Base-by-base conservation (phyloP, 2,797 vertebrate genomes). In the Onychomys torridus region DNA sequence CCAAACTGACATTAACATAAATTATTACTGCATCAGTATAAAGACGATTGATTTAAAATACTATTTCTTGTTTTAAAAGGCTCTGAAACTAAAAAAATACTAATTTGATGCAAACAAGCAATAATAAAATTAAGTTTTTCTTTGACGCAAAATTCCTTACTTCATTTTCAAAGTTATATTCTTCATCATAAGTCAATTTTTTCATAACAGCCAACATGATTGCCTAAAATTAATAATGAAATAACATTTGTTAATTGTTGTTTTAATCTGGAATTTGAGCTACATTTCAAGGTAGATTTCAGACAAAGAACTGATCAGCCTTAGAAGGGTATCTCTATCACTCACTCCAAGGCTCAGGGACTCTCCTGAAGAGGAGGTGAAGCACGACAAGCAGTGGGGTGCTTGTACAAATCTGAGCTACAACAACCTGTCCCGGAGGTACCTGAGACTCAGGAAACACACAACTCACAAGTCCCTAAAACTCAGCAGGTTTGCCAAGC, bases 101-200 rank as follows among this genome's bases (percentile, higher is more conserved):
- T 67, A 90, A 90, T 29, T 43, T 96, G 73, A 96, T 49, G 29
- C 29, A 92, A 81, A 4, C 61, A 95, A 93, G 57, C 1, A 95
- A 91, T 40, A 83, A 86, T 40, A 83, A 86, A 95, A 93, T 65
- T 90, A 87, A 7, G 19, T 89, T 92, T 94, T 52, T 88, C 52
- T 86, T 69, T 71, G 88, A 91, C 8, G 40, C 27, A 96, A 95
- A 83, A 97, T 75, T 96, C 65, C 97, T 98, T 98, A 99, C 99
- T 99, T 99, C 99, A 90, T 99, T 99, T 97, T 99, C 99, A 98
- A 99, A 99, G 98, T 99, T 99, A 98, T 99, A 99, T 98, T 99
- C 99, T 96, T 99, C 99, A 94, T 99, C 99, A 0, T 99, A 99
- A 0, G 99, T 99, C 97, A 99, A 98, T 96, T 99, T 99, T 98